Base-by-base conservation (phyloP, 1,140 invertebrate genomes). In the Chionoecetes opilio region DNA sequence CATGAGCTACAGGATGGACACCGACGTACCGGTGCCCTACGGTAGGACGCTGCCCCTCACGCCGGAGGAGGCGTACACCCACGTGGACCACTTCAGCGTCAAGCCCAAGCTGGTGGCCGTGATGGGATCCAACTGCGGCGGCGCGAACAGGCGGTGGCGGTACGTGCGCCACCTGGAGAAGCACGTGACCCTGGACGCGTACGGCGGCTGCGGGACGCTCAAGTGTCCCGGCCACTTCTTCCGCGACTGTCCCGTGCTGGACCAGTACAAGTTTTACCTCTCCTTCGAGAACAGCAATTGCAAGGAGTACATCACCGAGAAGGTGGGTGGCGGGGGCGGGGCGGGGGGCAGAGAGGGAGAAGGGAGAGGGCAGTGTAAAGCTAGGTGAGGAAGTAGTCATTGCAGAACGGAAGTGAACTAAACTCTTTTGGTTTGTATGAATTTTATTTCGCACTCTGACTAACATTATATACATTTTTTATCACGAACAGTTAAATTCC, bases 201-300 rank as follows among this genome's bases (percentile, higher is more conserved):
- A 97, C 95, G 98, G 98, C 34, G 96, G 96, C 2, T 98, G 98
- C 96, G 97, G 97, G 0, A 96, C 96, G 0, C 96, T 96, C 96
- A 97, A 94, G 96, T 96, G 98, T 96, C 97, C 98, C 0, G 97
- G 98, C 29, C 97, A 98, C 96, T 98, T 98, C 93, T 96, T 95
- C 89, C 96, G 95, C 0, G 98, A 98, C 96, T 98, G 98, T 95
- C 96, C 97, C 0, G 88, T 96, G 21, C 96, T 98, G 11, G 96
- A 97, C 2, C 88, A 97, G 0, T 98, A 98, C 96, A 97, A 98
- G 96, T 98, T 99, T 96, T 98, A 98, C 96, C 96, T 98, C 38
- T 97, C 98, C 0, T 98, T 98, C 94, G 98, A 98, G 97, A 98
- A 98, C 96, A 97, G 98, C 0, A 97, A 97, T 94, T 98, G 98